phyloP scores from a whole-genome alignment of 2,797 vertebrate genomes.

The Catamblyrhynchus diadema region DNA sequence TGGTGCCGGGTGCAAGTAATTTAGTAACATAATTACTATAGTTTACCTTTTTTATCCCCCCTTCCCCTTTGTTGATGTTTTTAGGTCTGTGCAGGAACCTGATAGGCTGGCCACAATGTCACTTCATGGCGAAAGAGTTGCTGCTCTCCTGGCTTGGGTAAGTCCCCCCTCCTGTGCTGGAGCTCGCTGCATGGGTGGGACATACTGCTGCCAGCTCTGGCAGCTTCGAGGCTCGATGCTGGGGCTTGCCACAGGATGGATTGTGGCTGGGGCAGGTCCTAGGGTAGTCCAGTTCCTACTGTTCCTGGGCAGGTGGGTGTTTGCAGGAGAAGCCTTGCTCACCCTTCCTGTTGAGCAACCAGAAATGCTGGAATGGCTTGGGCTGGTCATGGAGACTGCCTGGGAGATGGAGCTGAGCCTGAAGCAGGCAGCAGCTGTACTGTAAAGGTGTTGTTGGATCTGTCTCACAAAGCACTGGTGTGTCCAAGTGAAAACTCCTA shows the following conservation, averaged over 20 bases:
- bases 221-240: accelerated
- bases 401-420: not conserved
- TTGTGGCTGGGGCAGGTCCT: not conserved
- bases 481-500: not conserved
- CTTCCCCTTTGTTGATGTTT: not conserved
- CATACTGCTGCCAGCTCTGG: not conserved
- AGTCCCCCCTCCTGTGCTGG: not conserved
- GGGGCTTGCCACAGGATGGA: no score
- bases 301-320: not conserved
- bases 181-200: not conserved
- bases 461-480: not conserved
- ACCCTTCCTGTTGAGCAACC: not conserved
- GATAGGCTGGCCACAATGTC: conserved; percentile 69
- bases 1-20: accelerated
- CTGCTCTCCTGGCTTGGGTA: conserved; percentile 82
- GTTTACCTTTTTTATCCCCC: not conserved
- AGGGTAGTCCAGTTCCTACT: not conserved
- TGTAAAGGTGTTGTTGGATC: not conserved
- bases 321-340: not conserved
- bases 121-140: conserved; percentile 62
- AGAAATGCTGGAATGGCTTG: not conserved
- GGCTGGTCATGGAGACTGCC: not conserved
- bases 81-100: conserved; percentile 29
- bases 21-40: not conserved
- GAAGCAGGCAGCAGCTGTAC: not conserved